Base-by-base conservation (phyloP, 2,888 invertebrate genomes). In the Drosophila anomalata region DNA sequence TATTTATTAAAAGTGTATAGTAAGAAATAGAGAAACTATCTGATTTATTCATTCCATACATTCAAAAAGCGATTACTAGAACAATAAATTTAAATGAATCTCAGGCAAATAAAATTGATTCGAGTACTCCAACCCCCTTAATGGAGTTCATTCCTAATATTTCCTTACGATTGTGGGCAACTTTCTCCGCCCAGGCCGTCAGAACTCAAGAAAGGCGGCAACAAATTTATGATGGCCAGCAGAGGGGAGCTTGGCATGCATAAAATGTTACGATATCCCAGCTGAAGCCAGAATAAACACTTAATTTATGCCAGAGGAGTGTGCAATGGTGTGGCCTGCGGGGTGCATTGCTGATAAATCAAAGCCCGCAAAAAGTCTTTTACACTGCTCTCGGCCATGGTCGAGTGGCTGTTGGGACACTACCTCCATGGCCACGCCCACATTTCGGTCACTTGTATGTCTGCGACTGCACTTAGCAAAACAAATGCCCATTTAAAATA, bases 291-390 rank as follows among this genome's bases (percentile, higher is more conserved):
- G 33, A 59, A 68, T 69, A 69, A 68, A 69, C 69, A 69, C 69
- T 52, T 69, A 60, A 60, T 69, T 69, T 68, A 68, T 60, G 51
- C 60, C 54, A 36, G 44, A 24, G 11, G 55, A 53, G 51, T 61
- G 62, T 65, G 48, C 47, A 47, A 12, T n/a, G 26, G 47, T 41
- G 33, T 33, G 39, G 77, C 72, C 80, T 68, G 24, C 62, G 66
- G 65, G 68, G 42, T 80, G 78, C 84, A 81, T 71, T 75, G 68
- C 77, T 75, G 70, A 82, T 79, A 79, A 79, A 82, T 79, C 79
- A 82, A 75, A 77, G 75, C 58, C 77, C 55, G 47, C 68, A 51
- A 67, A 79, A 77, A 82, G 75, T 73, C 79, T 75, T 73, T 75
- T 68, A 69, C 68, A 59, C 53, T 68, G 48, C 57, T 52, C 46